Evolutionary conservation across 2,888 invertebrate species (phyloP).

Genomic region (Lottia gigantea): DNA sequence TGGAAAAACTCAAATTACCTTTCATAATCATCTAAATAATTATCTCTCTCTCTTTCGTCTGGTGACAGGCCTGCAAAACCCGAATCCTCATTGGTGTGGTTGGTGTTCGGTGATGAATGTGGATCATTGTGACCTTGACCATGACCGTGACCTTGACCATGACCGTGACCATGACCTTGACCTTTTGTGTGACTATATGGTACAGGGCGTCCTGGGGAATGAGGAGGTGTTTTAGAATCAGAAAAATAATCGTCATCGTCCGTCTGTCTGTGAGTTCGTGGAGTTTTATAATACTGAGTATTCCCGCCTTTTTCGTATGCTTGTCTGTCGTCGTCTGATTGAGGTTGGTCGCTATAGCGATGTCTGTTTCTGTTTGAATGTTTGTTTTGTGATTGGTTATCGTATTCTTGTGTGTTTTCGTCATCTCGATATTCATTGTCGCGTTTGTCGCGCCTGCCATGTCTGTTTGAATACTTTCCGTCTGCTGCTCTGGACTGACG

Average conservation of each 20-base stretch:
- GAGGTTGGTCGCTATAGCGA: not conserved
- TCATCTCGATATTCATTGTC: no score
- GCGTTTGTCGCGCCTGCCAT: no score
- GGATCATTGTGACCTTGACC: constrained; percentile 22
- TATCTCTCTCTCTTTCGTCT: constrained; percentile 40
- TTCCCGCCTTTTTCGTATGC: not conserved
- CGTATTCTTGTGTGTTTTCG: no score
- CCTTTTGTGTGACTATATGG: constrained; percentile 15
- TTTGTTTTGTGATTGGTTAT: not conserved
- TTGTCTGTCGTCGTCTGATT: not conserved
- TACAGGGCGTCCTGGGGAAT: constrained; percentile 28
- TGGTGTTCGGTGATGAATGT: constrained; percentile 35
- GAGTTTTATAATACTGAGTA: not conserved
- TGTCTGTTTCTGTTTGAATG: not conserved
- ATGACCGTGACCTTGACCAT: not conserved
- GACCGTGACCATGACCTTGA: constrained; percentile 4
- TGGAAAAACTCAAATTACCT: constrained; percentile 34
- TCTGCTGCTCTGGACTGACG: no score
- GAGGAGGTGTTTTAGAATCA: constrained; percentile 41
- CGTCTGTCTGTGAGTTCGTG: not conserved
- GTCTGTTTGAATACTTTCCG: no score
- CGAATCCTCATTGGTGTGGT: constrained; percentile 54
- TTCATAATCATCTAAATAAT: constrained; percentile 39
- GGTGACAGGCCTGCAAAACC: constrained; percentile 55
- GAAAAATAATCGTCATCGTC: constrained; percentile 5